Base-by-base conservation (phyloP, 1,140 invertebrate genomes). In the Drosophila azteca region DNA sequence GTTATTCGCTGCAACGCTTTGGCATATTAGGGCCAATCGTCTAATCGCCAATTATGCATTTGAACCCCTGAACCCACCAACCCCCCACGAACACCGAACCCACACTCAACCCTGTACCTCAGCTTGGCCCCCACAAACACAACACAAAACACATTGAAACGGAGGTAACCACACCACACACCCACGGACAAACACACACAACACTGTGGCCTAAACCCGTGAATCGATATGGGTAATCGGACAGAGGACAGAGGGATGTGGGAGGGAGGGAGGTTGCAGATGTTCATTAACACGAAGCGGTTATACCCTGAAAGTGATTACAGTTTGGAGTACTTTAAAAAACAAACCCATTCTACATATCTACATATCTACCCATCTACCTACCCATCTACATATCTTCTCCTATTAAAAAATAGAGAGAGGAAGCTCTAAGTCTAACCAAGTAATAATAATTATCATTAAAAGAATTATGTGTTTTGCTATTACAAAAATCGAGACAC, bases 31-130 rank as follows among this genome's bases (percentile, higher is more conserved):
- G 83, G 83, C 76, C 83, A 88, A 88, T 83, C 76, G 84, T 83
- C 84, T 88, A 88, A 88, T 89, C 83, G 83, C 84, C 84, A 88
- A 88, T 88, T 88, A 88, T 88, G 76, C 83, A 88, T 72, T 79
- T 76, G 65, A 87, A 35, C 59, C 64, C 64, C 64, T 20, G 51
- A 59, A 26, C 51, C 57, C 15, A 29, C 58, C 31, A 20, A 20
- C 17, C 17, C 17, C 17, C 17, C 17, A 1, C 17, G 51, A 59
- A 26, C 51, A 52, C 15, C 26, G 35, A 22, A 29, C 58, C 31
- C n/a, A 43, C 17, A 46, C 20, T 13, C 46, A 24, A 35, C 35
- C 15, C 35, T 43, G 20, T 20, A 20, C n/a, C 13, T n/a, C 41
- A n/a, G n/a, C n/a, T n/a, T n/a, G n/a, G n/a, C n/a, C n/a, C n/a